Evolutionary conservation across 2,797 vertebrate genomes (phyloP).

Genomic region (Xenopus petersii): DNA sequence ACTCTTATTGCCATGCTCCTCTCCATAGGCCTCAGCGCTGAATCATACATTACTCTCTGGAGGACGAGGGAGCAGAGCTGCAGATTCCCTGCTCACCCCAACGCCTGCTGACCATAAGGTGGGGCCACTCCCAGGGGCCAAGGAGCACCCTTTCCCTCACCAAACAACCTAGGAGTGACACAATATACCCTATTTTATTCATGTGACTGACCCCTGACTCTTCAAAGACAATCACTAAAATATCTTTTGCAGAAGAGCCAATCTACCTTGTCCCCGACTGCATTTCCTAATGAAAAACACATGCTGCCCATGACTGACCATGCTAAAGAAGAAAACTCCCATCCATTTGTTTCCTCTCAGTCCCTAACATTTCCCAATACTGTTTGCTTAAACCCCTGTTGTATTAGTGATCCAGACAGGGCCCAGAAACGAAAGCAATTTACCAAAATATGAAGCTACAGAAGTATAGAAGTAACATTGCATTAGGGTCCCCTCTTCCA

Average conservation of each 20-base stretch:
- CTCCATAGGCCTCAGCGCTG: conserved; percentile 68
- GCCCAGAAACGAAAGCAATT: no score
- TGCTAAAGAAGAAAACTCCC: no score
- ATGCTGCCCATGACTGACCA: no score
- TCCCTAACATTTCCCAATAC: no score
- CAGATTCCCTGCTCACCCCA: conserved; percentile 77
- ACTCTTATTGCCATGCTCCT: conserved; percentile 65
- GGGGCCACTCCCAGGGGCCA: conserved; percentile 69
- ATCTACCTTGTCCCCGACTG: no score
- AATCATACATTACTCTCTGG: conserved; percentile 71
- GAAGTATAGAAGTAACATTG: not conserved
- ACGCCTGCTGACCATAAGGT: conserved; percentile 89
- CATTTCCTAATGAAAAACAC: no score
- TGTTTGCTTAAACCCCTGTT: no score
- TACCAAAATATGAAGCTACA: no score
- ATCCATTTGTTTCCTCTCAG: no score
- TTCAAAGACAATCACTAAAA: not conserved
- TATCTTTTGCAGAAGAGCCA: no score
- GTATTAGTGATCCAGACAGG: no score
- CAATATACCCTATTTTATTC: conserved; percentile 12
- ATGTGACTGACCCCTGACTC: conserved; percentile 5
- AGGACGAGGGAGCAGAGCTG: conserved; percentile 89
- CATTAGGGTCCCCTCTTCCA: not conserved
- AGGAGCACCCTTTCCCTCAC: conserved; percentile 34
- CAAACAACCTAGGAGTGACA: conserved; percentile 16